Percentiles rank a stretch among this genome's conserved stretches.
Evolutionary conservation across 2,797 vertebrate genomes (phyloP).

Genomic region (Schizopygopsis pylzovi): DNA sequence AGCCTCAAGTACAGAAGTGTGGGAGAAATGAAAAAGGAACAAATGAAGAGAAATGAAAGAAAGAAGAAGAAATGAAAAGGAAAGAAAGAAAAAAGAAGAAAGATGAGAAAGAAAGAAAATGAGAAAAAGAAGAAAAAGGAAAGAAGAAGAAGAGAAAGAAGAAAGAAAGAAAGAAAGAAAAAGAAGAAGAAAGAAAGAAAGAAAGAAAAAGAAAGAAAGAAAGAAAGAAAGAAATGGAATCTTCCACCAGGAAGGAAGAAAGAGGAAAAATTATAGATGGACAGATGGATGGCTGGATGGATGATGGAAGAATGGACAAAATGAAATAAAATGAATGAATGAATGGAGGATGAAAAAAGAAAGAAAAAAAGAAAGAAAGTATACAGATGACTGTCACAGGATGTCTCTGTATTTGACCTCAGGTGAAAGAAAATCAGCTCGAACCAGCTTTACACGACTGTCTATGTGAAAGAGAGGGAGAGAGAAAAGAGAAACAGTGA

Average conservation of each 20-base stretch:
- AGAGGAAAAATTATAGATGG: neutral
- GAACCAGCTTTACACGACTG: neutral
- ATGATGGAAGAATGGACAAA: neutral
- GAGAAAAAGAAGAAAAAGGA: neutral
- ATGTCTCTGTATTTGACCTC: neutral
- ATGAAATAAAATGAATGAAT: neutral
- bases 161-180: neutral
- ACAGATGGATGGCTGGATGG: neutral
- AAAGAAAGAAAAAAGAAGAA: no score
- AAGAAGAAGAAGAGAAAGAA: no score
- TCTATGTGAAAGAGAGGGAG: neutral
- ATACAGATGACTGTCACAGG: neutral
- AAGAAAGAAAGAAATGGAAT: no score
- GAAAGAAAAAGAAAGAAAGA: neutral
- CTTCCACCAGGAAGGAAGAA: neutral
- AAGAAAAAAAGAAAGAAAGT: neutral
- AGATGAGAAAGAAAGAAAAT: neutral
- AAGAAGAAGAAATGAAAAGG: neutral
- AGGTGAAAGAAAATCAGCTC: neutral
- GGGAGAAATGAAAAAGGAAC: no score
- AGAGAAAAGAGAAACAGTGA: constrained; percentile 7
- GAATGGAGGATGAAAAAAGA: neutral
- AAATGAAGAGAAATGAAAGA: no score
- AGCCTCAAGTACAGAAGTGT: neutral
- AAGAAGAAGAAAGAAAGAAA: neutral